Evolutionary conservation across 92 coral and sea anemone species (phyloP), one percentile per base, ranked within the genome.

Genomic region (Zoanthus solanderi): DNA sequence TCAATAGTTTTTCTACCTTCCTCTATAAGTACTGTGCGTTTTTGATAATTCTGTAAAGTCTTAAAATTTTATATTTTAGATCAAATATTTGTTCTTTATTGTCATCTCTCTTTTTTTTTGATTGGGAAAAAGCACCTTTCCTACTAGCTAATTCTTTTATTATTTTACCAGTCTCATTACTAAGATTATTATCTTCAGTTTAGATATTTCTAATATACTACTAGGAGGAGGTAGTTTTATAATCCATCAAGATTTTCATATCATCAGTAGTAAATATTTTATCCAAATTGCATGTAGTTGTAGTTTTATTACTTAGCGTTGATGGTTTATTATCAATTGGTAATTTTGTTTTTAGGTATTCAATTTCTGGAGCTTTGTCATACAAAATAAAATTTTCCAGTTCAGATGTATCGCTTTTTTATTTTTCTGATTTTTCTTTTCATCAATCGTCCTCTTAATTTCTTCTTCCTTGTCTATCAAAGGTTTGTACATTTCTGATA

Each of bases 291-390:
- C 13, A 14, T 74, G 9, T 18, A 31, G 2, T 46, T 45, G 12
- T 14, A 5, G 44, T 42, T 72, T 74, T 14, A 2, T 44, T 3
- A 0, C 11, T 37, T 74, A 2, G 30, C 56, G 15, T 74, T 15
- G 29, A 14, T 1, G 78, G 78, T 74, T 74, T 74, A 12, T 74
- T 44, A 44, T 74, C 78, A 44, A 44, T 74, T 74, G 78, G 78
- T 74, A 74, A 45, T 74, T 42, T 46, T 44, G 78, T 46, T 74
- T 46, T 74, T 5, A 9, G 1, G 7, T 28, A 67, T 66, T 86
- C 18, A 9, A 34, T 0, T 10, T 29, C 54, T 1, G 29, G 75
- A n/a, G 67, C 23, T 75, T 67, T 46, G n/a, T 47, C 50, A 86
- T 60, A 53, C 16, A 32, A 2, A 34, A 67, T 66, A 1, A 63